These are phyloP conservation scores for Helogale parvula DNA, from an alignment of 2,113 vertebrate genomes.

Conservation along the genomic window DNA sequence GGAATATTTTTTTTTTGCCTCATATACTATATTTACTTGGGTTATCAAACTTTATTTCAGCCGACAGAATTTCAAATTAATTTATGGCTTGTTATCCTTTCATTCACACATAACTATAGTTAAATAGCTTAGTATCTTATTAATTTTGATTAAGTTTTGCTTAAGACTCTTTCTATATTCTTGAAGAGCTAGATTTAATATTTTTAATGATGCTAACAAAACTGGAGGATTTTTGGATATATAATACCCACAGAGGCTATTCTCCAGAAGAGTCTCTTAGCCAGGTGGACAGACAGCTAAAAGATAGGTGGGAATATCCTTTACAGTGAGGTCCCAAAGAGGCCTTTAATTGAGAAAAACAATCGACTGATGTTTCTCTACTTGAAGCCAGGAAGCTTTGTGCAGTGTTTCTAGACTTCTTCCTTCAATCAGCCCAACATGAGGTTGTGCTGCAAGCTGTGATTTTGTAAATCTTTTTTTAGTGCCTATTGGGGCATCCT, in stretches of 20 bases:
- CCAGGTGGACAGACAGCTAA: slow-evolving; percentile 77
- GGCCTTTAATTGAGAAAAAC: slow-evolving; percentile 83
- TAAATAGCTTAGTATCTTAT: slow-evolving; percentile 37
- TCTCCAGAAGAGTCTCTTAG: slow-evolving; percentile 70
- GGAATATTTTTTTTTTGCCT: not conserved
- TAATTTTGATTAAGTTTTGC: not conserved
- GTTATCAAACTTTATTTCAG: slow-evolving; percentile 32
- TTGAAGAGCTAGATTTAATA: slow-evolving; percentile 59
- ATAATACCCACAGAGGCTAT: slow-evolving; percentile 64
- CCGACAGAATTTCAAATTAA: slow-evolving; percentile 13
- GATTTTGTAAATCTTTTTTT: slow-evolving; percentile 87
- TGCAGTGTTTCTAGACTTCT: slow-evolving; percentile 83
- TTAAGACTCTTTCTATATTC: slow-evolving; percentile 52
- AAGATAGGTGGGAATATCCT: slow-evolving; percentile 77
- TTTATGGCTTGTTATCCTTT: not conserved
- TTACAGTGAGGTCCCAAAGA: slow-evolving; percentile 81
- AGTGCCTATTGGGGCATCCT: slow-evolving; percentile 83
- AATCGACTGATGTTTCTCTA: slow-evolving; percentile 84
- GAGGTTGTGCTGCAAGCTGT: slow-evolving; percentile 84
- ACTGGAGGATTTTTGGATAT: slow-evolving; percentile 57
- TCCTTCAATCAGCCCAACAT: slow-evolving; percentile 82
- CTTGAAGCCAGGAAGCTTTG: slow-evolving; percentile 79
- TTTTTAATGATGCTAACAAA: slow-evolving; percentile 75
- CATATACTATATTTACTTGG: not conserved
- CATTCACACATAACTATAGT: not conserved